Conservation (phyloP, 2,113 vertebrate genomes). For the Hyperoodon ampullatus region DNA sequence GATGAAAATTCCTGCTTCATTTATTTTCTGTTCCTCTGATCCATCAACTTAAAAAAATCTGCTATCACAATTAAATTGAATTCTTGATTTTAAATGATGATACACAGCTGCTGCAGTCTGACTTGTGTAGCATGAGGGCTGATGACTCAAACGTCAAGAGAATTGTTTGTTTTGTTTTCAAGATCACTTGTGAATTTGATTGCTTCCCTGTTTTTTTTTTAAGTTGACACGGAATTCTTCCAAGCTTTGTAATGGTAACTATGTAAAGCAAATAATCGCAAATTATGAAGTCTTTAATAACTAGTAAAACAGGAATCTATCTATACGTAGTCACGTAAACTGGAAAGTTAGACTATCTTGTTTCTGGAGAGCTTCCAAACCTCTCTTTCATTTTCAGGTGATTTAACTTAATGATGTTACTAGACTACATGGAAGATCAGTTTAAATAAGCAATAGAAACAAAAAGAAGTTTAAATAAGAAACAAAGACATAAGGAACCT, state of each 20-base stretch:
- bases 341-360: background rate
- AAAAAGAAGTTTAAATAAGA: conserved; percentile 3
- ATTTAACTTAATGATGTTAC: background rate
- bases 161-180: conserved; percentile 30
- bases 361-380: background rate
- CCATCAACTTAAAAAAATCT: background rate
- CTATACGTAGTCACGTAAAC: background rate
- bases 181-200: background rate
- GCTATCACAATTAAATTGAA: background rate
- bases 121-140: background rate
- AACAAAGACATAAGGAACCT: background rate
- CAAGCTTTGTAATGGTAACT: background rate
- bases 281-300: conserved; percentile 6
- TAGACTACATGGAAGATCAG: background rate
- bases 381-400: background rate
- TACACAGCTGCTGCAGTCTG: background rate
- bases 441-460: background rate
- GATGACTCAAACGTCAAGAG: background rate
- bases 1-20: conserved; percentile 1
- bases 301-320: background rate
- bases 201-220: background rate
- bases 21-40: conserved; percentile 11
- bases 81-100: conserved; percentile 21
- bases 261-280: background rate
- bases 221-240: background rate